These are phyloP conservation scores for Vombatus ursinus DNA, from an alignment of 2,113 vertebrate genomes.

Conservation along the genomic window DNA sequence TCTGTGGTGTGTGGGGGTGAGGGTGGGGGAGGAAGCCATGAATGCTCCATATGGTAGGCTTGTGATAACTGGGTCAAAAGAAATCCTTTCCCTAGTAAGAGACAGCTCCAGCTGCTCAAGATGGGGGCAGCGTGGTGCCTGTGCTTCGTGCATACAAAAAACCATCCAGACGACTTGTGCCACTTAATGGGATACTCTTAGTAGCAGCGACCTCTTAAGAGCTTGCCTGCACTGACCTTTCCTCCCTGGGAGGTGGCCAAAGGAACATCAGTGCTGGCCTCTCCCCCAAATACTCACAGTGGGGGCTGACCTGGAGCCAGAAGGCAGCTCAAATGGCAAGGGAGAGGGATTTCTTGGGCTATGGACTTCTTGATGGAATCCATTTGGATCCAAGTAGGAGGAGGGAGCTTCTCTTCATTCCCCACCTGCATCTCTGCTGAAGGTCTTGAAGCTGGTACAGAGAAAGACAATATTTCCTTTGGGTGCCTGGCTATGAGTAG, in stretches of 20 bases:
- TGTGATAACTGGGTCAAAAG: no score
- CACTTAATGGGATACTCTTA: not conserved
- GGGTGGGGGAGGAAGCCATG: no score
- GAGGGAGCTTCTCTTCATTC: not conserved
- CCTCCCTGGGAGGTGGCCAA: not conserved
- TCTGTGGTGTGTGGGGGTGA: not conserved
- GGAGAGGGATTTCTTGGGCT: not conserved
- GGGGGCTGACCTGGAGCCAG: not conserved
- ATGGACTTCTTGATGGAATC: not conserved
- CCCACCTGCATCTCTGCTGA: not conserved
- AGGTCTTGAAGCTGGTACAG: not conserved
- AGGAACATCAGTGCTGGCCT: not conserved
- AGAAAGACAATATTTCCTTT: not conserved
- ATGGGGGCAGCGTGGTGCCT: not conserved
- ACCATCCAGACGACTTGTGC: no score
- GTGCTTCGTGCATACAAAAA: no score
- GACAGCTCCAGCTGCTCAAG: not conserved
- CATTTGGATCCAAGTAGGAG: not conserved
- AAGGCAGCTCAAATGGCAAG: not conserved
- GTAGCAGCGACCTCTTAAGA: no score
- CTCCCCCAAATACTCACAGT: not conserved
- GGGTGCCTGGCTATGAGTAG: not conserved
- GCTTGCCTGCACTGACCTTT: no score
- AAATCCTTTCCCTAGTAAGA: no score
- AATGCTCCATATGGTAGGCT: no score